These are phyloP conservation scores for Papilio aristodemus DNA, from an alignment of 1,140 invertebrate species.

Conservation along the genomic window DNA sequence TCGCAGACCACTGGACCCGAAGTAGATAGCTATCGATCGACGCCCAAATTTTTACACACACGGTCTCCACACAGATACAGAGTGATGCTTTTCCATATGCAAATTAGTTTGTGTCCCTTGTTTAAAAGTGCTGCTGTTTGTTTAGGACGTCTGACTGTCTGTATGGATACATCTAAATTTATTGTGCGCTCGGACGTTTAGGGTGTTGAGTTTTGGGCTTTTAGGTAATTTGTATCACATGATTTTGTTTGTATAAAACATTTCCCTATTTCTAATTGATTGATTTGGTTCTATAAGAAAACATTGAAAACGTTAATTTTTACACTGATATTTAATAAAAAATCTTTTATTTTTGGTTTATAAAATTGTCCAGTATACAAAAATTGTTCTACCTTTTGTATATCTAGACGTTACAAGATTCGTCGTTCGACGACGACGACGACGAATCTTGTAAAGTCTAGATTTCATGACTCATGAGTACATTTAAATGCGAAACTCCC, in stretches of 20 bases:
- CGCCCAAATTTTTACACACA: slow-evolving; percentile 49
- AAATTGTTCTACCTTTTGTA: no score
- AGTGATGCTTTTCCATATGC: slow-evolving; percentile 70
- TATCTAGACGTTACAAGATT: no score
- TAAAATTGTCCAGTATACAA: no score
- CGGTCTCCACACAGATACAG: slow-evolving; percentile 49
- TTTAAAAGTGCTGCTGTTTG: slow-evolving; percentile 67
- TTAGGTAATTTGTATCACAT: slow-evolving; percentile 14
- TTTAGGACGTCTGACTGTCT: slow-evolving; percentile 66
- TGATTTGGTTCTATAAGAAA: background rate
- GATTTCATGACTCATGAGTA: background rate
- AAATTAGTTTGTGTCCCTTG: slow-evolving; percentile 67
- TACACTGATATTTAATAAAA: no score
- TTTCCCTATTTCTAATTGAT: background rate
- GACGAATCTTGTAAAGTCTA: background rate
- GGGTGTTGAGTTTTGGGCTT: slow-evolving; percentile 25
- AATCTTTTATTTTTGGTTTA: no score
- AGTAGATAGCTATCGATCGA: slow-evolving; percentile 43
- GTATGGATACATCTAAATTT: slow-evolving; percentile 60
- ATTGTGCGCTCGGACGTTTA: slow-evolving; percentile 37
- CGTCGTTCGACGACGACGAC: no score
- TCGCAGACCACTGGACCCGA: slow-evolving; percentile 5
- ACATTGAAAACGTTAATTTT: background rate
- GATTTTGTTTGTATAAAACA: slow-evolving; percentile 12
- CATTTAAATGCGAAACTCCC: background rate